Evolutionary conservation across 1,140 invertebrate species (phyloP).

Genomic region (Trichonephila inaurata): DNA sequence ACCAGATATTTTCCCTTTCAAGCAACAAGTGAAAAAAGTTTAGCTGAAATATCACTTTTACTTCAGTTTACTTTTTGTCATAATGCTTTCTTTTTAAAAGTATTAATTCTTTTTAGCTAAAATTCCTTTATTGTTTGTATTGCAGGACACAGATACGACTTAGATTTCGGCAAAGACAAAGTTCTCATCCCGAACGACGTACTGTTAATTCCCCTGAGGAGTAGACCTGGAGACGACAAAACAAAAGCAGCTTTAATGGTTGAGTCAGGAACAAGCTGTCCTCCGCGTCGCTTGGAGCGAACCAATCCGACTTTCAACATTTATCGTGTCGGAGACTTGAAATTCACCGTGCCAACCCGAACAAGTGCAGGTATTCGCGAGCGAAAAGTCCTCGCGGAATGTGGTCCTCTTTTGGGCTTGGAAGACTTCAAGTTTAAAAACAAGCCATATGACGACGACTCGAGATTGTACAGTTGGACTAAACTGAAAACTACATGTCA

Average conservation of each 20-base stretch:
- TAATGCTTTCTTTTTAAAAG: neutral
- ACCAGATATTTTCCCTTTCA: too few relatives aligned
- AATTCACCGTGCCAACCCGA: neutral
- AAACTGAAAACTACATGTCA: neutral
- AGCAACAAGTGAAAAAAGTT: too few relatives aligned
- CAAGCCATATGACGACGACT: neutral
- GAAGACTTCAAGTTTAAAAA: neutral
- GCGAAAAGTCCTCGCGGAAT: slow-evolving; percentile 18
- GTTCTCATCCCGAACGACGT: neutral
- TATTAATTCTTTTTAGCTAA: neutral
- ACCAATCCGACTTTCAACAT: neutral
- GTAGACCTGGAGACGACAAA: neutral
- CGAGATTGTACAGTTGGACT: neutral
- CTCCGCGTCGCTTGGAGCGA: neutral
- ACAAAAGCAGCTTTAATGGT: neutral
- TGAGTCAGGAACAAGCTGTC: neutral
- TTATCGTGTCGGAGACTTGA: neutral
- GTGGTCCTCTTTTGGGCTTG: neutral
- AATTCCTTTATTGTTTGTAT: neutral
- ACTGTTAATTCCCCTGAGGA: neutral
- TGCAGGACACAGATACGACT: neutral
- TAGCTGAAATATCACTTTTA: neutral
- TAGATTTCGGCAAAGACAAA: neutral
- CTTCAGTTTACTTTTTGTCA: neutral
- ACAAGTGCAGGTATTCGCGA: neutral